Percentiles rank a stretch among this genome's conserved stretches.
Evolutionary conservation across 2,888 invertebrate species (phyloP).

Genomic region (Cynaeus angustus): DNA sequence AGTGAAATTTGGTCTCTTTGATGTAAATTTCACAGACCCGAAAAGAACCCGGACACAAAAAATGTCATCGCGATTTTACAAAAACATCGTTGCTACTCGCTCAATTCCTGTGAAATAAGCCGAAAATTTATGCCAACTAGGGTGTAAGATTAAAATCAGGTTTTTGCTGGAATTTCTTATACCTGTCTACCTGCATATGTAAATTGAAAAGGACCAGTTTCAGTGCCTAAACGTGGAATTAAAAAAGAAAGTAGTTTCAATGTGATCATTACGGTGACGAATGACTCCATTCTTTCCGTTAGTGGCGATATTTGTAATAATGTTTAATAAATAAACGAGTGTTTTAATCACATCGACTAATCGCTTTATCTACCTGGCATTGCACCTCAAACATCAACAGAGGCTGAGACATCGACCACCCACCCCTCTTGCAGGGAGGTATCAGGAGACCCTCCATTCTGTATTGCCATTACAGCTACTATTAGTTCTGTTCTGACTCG

Average conservation of each 20-base stretch:
- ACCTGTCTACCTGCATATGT: conserved; percentile 35
- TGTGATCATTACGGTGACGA: too few species aligned
- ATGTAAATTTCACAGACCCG: conserved; percentile 78
- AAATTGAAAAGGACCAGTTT: conserved; percentile 2
- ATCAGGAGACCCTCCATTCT: conserved; percentile 17
- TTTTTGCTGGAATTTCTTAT: neutral
- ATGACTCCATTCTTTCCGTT: too few species aligned
- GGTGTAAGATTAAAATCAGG: conserved; percentile 4
- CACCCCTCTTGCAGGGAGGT: conserved; percentile 1
- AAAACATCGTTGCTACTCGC: conserved; percentile 71
- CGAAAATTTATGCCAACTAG: too few species aligned
- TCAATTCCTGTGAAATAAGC: conserved; percentile 27
- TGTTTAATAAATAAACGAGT: too few species aligned
- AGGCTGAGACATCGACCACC: conserved; percentile 13
- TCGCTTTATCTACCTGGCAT: conserved; percentile 8
- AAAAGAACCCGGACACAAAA: conserved; percentile 77
- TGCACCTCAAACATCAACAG: conserved; percentile 1
- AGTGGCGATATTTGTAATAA: too few species aligned
- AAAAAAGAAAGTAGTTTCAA: too few species aligned
- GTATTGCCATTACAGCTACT: conserved; percentile 26
- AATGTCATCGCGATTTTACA: conserved; percentile 76
- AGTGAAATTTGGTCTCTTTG: conserved; percentile 80
- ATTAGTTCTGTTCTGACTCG: conserved; percentile 32
- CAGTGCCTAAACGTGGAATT: too few species aligned
- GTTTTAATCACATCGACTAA: neutral